Base-by-base conservation (phyloP, 2,888 invertebrate species). In the Quadroppia sp. region DNA sequence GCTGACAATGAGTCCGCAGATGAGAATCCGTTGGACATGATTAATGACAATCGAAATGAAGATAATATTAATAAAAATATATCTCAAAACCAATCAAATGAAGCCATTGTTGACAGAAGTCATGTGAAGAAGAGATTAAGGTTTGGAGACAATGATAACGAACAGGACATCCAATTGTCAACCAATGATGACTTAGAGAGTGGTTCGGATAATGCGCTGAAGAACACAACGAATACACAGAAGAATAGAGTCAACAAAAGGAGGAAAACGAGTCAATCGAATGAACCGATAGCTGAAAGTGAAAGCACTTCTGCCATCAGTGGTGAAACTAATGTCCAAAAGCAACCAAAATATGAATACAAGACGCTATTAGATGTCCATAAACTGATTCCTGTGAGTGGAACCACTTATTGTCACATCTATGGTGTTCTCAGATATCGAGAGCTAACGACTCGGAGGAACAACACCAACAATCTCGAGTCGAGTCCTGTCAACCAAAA, bases 351-450 rank as follows among this genome's bases (percentile, higher is more conserved):
- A 13, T 17, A 69, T 45, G 69, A 69, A 69, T 69, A 69, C 45
- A 69, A 69, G 17, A 69, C 69, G 23, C 45, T 69, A 3, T 20
- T 42, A 23, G 69, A 69, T 45, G 45, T 69, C 15, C 69, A 69
- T 42, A 45, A 11, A 6, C 25, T 69, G 13, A 69, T 69, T 25
- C 69, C 69, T 15, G 69, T 69, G 25, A 69, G 69, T 23, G 69
- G 69, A 42, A 42, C 23, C 25, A 69, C 69, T 25, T 69, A 28
- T 69, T 23, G 23, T 45, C 69, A 69, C 25, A 45, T 25, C 11
- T 69, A 69, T 28, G 69, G 69, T 25, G 17, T 69, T 0, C 17
- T 69, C 11, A 23, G 36, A 1, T 45, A 40, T 6, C 17, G 45
- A 45, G 69, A 69, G n/a, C n/a, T n/a, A n/a, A n/a, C n/a, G n/a